Percentiles rank a stretch among this genome's conserved stretches.
phyloP scores from a whole-genome alignment of 2,797 vertebrate genomes.

The Eupleurogrammus muticus region DNA sequence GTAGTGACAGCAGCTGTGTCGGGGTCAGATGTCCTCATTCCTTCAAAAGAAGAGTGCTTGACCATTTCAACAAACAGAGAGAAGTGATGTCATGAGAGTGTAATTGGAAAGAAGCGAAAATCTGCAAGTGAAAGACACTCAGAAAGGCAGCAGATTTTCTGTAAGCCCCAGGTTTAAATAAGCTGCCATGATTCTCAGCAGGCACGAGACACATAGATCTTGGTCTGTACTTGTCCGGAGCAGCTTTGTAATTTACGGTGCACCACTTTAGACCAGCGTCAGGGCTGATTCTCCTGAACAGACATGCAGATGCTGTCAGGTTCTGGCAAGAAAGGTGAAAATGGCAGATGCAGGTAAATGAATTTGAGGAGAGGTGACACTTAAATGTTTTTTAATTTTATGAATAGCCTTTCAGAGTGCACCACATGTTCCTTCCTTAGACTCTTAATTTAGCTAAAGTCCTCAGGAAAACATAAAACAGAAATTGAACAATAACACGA shows the following conservation, averaged over 20 bases:
- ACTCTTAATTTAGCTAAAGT: slow-evolving; percentile 7
- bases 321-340: slow-evolving; percentile 10
- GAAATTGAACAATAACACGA: not conserved
- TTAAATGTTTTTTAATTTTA: not conserved
- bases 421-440: not conserved
- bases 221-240: slow-evolving; percentile 12
- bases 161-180: not conserved
- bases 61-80: slow-evolving; percentile 22
- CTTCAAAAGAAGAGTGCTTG: slow-evolving; percentile 12
- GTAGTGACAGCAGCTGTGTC: slow-evolving; percentile 30
- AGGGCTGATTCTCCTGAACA: not conserved
- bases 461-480: not conserved
- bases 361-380: slow-evolving; percentile 31
- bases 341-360: slow-evolving; percentile 32
- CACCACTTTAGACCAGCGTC: slow-evolving; percentile 21
- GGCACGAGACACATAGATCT: not conserved
- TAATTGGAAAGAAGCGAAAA: slow-evolving; percentile 9
- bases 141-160: no score
- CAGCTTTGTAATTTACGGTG: slow-evolving; percentile 8
- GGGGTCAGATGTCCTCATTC: slow-evolving; percentile 23
- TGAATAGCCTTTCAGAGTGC: not conserved
- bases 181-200: slow-evolving; percentile 3
- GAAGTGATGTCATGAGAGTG: not conserved
- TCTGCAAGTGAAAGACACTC: slow-evolving; percentile 9
- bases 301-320: not conserved